Evolutionary conservation across 2,113 vertebrate genomes (phyloP).

Genomic region (Dicaeum eximium): DNA sequence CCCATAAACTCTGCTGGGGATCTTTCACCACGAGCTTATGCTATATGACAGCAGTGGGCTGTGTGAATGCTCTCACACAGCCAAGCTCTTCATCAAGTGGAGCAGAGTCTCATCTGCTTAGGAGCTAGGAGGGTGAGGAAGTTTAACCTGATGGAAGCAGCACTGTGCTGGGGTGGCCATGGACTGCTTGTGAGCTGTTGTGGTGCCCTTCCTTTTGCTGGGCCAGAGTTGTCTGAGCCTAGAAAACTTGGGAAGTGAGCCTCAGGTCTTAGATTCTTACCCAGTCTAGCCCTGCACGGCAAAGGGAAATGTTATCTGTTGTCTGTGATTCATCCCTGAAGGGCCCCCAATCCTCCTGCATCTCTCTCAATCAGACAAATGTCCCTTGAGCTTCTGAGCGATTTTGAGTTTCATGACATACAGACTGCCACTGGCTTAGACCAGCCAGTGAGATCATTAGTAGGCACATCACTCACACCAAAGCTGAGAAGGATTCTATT

Average conservation of each 20-base stretch:
- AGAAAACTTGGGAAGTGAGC: neutral
- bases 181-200: neutral
- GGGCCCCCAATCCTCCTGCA: neutral
- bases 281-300: neutral
- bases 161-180: neutral
- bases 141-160: neutral
- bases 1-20: neutral
- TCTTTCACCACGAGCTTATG: neutral
- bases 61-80: neutral
- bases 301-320: neutral
- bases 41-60: neutral
- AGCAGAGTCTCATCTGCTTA: neutral
- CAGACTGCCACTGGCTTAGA: neutral
- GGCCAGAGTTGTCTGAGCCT: neutral
- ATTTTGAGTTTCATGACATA: neutral
- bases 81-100: neutral
- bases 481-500: neutral
- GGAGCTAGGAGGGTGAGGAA: neutral
- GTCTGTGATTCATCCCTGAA: neutral
- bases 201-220: neutral
- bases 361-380: accelerated
- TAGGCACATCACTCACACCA: neutral
- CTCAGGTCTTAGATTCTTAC: neutral
- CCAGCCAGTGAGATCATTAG: neutral
- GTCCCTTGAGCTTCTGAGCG: neutral